phyloP scores from a whole-genome alignment of 2,888 invertebrate genomes.

The Erebia epiphron region DNA sequence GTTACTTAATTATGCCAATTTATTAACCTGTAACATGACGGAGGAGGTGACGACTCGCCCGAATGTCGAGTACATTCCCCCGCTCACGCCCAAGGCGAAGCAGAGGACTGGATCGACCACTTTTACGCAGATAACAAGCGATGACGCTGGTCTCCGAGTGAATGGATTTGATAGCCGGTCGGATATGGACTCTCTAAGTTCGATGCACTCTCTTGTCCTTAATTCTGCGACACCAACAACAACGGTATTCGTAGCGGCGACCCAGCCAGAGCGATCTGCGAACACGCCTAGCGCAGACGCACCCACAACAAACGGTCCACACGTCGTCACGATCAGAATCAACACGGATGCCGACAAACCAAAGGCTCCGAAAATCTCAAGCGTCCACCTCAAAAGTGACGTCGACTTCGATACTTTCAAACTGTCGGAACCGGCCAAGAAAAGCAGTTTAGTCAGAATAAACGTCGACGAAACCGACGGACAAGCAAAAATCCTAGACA shows the following conservation, averaged over 20 bases:
- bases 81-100: slow-evolving; percentile 82
- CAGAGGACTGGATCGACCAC: slow-evolving; percentile 70
- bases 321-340: slow-evolving; percentile 88
- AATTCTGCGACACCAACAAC: slow-evolving; percentile 78
- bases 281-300: slow-evolving; percentile 74
- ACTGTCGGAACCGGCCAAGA: slow-evolving; percentile 66
- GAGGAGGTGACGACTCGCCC: slow-evolving; percentile 78
- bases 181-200: slow-evolving; percentile 72
- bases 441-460: slow-evolving; percentile 83
- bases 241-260: slow-evolving; percentile 82
- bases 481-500: slow-evolving; percentile 76
- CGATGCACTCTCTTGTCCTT: slow-evolving; percentile 83
- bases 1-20: slow-evolving; percentile 76
- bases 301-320: slow-evolving; percentile 70
- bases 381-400: slow-evolving; percentile 77
- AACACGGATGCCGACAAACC: slow-evolving; percentile 83
- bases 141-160: slow-evolving; percentile 55
- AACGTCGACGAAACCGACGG: slow-evolving; percentile 74
- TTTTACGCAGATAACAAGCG: slow-evolving; percentile 72
- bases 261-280: slow-evolving; percentile 76
- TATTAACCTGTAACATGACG: slow-evolving; percentile 71
- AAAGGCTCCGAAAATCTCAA: slow-evolving; percentile 75
- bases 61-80: slow-evolving; percentile 77
- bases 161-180: slow-evolving; percentile 65
- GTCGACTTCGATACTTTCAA: slow-evolving; percentile 71